A percentile compares a stretch with the other conserved stretches of the same genome.
These are phyloP conservation scores for Erpobdella octoculata DNA, from an alignment of 2,888 invertebrate genomes.

Conservation along the genomic window DNA sequence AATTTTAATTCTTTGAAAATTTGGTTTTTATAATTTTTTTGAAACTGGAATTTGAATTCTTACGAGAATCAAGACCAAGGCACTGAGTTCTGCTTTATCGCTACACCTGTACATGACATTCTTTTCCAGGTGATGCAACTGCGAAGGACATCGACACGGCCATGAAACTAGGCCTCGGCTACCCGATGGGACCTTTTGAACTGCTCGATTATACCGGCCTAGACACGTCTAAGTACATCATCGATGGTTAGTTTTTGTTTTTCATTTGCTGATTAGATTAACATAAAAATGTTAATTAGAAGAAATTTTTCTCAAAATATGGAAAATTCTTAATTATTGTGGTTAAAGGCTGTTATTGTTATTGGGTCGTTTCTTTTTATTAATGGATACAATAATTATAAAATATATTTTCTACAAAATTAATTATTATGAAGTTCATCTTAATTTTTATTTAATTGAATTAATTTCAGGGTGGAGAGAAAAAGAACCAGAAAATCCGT, in stretches of 20 bases:
- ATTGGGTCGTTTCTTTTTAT: background rate
- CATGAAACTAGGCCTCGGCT: conserved; percentile 74
- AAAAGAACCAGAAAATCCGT: conserved; percentile 63
- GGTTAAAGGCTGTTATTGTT: background rate
- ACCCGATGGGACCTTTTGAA: conserved; percentile 85
- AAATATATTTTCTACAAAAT: background rate
- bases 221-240: conserved; percentile 69
- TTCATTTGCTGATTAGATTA: background rate
- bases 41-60: too few relatives aligned
- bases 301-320: background rate
- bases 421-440: background rate
- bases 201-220: conserved; percentile 74
- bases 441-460: background rate
- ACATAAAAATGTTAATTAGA: background rate
- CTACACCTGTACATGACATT: too few relatives aligned
- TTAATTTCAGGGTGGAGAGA: conserved; percentile 62
- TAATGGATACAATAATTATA: background rate
- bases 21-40: too few relatives aligned
- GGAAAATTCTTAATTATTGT: background rate
- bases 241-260: conserved; percentile 60
- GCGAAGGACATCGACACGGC: conserved; percentile 74
- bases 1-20: too few relatives aligned
- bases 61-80: too few relatives aligned
- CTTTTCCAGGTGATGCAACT: conserved; percentile 57
- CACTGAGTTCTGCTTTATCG: too few relatives aligned